These are phyloP conservation scores for Pseudomugil gertrudae DNA, from an alignment of 2,797 vertebrate species.

Conservation along the genomic window DNA sequence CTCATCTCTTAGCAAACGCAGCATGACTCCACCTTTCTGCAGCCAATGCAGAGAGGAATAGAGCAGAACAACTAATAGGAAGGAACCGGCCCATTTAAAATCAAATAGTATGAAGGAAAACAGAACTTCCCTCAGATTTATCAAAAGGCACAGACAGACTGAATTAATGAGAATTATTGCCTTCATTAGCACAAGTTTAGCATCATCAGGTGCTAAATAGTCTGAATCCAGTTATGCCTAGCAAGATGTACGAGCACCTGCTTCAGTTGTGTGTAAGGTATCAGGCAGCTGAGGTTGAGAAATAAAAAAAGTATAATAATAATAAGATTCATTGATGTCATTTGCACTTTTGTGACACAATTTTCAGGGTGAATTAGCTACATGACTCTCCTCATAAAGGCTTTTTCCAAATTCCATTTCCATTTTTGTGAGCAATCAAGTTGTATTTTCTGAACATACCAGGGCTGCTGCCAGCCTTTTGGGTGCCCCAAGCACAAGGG, in stretches of 20 bases:
- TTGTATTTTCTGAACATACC: too few species aligned
- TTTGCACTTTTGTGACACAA: too few species aligned
- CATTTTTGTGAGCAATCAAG: too few species aligned
- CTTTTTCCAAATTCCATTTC: too few species aligned
- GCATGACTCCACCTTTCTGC: constrained; percentile 39
- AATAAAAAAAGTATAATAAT: too few species aligned
- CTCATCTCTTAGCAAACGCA: constrained; percentile 63
- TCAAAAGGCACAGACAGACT: constrained; percentile 29
- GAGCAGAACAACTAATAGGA: constrained; percentile 35
- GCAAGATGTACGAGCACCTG: constrained; percentile 12
- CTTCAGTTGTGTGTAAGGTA: background rate
- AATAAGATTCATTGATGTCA: too few species aligned
- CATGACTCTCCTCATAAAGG: too few species aligned
- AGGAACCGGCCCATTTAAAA: constrained; percentile 45
- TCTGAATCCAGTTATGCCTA: constrained; percentile 42
- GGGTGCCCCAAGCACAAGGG: too few species aligned
- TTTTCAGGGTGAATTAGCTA: too few species aligned
- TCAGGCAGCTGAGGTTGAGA: too few species aligned
- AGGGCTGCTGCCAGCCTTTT: too few species aligned
- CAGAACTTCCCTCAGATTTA: constrained; percentile 38
- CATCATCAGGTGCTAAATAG: constrained; percentile 53
- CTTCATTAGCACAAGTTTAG: constrained; percentile 49
- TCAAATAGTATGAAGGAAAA: constrained; percentile 23
- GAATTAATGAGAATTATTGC: constrained; percentile 52
- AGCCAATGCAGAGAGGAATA: constrained; percentile 12